Evolutionary conservation across 2,888 invertebrate species (phyloP).

Genomic region (Diabrotica balteata): DNA sequence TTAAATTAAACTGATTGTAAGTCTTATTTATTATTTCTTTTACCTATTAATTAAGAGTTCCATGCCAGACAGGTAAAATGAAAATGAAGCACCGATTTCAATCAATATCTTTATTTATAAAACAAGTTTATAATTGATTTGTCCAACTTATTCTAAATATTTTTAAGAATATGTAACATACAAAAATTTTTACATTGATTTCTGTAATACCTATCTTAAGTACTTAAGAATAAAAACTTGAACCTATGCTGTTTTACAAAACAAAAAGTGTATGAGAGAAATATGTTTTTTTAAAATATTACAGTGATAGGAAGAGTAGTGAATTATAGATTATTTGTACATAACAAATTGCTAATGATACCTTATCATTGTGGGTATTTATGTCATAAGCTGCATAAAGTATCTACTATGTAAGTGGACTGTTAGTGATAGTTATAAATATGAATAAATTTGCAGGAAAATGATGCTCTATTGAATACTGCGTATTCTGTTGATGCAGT

Average conservation of each 20-base stretch:
- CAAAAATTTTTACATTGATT: slow-evolving; percentile 52
- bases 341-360: no score
- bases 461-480: no score
- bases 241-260: slow-evolving; percentile 14
- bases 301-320: not conserved
- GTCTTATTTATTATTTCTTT: no score
- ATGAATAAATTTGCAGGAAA: no score
- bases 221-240: slow-evolving; percentile 18
- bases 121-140: slow-evolving; percentile 56
- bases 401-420: no score
- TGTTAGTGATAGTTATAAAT: no score
- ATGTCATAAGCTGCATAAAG: no score
- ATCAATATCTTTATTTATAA: slow-evolving; percentile 56
- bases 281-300: not conserved
- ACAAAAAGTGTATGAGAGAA: slow-evolving; percentile 1
- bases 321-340: not conserved
- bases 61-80: not conserved
- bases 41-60: no score
- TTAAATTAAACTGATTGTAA: no score
- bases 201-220: slow-evolving; percentile 22
- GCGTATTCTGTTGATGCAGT: no score
- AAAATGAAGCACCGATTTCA: slow-evolving; percentile 2
- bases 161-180: slow-evolving; percentile 57
- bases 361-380: no score
- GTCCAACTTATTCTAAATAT: slow-evolving; percentile 54